A percentile compares a stretch with the other conserved stretches of the same genome.
These are phyloP conservation scores for Aporophyla lueneburgensis DNA, from an alignment of 2,888 invertebrate genomes.

Conservation along the genomic window DNA sequence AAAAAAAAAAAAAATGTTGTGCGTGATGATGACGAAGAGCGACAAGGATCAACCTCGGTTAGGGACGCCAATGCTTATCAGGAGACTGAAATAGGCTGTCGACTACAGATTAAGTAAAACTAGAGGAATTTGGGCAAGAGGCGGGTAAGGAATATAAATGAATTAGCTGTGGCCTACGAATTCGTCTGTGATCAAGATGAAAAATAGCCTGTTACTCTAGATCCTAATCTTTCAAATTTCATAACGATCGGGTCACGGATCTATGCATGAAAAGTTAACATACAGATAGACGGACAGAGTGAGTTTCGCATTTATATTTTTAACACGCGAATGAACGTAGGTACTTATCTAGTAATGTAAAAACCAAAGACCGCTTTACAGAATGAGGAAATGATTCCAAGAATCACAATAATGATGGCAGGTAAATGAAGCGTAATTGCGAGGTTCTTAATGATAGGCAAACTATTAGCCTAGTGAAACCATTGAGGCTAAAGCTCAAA, in stretches of 20 bases:
- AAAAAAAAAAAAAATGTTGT: too few relatives aligned
- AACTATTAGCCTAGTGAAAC: constrained; percentile 13
- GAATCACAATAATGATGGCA: constrained; percentile 19
- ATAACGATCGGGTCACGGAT: too few relatives aligned
- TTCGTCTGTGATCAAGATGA: too few relatives aligned
- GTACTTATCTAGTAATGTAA: not conserved
- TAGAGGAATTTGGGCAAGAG: not conserved
- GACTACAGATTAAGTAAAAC: not conserved
- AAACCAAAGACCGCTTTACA: not conserved
- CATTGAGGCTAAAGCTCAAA: not conserved
- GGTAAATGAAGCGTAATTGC: constrained; percentile 16
- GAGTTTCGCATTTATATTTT: too few relatives aligned
- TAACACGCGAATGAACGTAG: not conserved
- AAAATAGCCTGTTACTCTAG: too few relatives aligned
- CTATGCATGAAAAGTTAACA: too few relatives aligned
- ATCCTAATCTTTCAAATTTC: too few relatives aligned
- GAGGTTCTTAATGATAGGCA: constrained; percentile 5
- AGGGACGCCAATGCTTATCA: too few relatives aligned
- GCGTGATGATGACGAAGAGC: not conserved
- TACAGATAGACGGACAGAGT: too few relatives aligned
- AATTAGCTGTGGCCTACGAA: too few relatives aligned
- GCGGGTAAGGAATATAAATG: not conserved
- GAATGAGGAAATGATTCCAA: constrained; percentile 21
- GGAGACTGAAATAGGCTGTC: not conserved
- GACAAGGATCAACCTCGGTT: not conserved